A percentile compares a stretch with the other conserved stretches of the same genome.
Conservation (phyloP, 64 coral and sea anemone genomes). For the Trachythela sp. region DNA sequence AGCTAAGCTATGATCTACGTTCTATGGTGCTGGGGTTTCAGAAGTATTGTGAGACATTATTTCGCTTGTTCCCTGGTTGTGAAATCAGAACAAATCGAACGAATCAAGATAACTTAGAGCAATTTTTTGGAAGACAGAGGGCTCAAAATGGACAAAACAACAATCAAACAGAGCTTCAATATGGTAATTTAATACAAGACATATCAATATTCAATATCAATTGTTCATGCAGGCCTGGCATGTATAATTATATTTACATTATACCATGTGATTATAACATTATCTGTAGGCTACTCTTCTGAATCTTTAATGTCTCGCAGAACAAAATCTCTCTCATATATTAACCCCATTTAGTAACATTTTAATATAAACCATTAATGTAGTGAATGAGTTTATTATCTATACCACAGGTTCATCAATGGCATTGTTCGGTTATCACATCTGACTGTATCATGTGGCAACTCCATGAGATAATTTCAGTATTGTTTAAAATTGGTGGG, state of each 20-base stretch:
- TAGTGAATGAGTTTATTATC: too few relatives aligned
- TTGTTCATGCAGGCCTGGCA: too few relatives aligned
- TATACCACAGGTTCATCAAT: neutral
- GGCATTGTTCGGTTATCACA: neutral
- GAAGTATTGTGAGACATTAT: conserved; percentile 33
- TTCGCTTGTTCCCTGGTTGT: conserved; percentile 42
- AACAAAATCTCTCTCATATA: neutral
- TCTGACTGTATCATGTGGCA: neutral
- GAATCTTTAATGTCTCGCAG: neutral
- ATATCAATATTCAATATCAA: neutral
- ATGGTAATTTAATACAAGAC: conserved; percentile 13
- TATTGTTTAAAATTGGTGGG: neutral
- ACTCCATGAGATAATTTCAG: neutral
- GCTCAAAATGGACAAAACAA: conserved; percentile 58
- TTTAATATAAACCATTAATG: too few relatives aligned
- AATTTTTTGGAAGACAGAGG: conserved; percentile 51
- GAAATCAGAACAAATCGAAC: conserved; percentile 18
- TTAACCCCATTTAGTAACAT: too few relatives aligned
- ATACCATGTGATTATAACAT: neutral
- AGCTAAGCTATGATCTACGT: conserved; percentile 44
- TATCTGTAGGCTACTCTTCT: neutral
- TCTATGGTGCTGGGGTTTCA: conserved; percentile 51
- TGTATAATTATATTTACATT: too few relatives aligned
- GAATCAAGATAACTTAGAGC: conserved; percentile 49
- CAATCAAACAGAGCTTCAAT: conserved; percentile 53